Conservation (phyloP, 2,113 vertebrate species). For the Eidolon helvum region DNA sequence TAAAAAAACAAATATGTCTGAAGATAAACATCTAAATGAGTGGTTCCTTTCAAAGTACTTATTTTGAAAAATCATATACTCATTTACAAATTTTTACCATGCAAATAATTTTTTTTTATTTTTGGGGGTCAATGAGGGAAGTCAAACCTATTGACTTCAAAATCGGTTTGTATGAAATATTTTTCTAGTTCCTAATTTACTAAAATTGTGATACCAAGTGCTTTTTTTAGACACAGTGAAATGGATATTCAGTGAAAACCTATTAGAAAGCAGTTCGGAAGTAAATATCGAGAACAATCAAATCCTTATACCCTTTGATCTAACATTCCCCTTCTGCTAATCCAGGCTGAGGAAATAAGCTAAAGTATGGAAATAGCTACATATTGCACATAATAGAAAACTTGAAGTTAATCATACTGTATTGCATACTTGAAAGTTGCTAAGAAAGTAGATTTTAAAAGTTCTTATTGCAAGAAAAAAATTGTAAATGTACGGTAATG, state of each 20-base stretch:
- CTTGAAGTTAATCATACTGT: not conserved
- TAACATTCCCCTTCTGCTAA: not conserved
- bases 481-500: not conserved
- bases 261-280: slow-evolving; percentile 29
- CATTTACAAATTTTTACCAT: not conserved
- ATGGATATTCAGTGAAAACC: not conserved
- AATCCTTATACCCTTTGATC: not conserved
- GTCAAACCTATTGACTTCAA: slow-evolving; percentile 2
- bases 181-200: not conserved
- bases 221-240: not conserved
- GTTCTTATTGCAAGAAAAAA: not conserved
- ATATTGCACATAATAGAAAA: slow-evolving; percentile 12
- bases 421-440: not conserved
- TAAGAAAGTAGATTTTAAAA: not conserved
- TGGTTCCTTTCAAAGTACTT: not conserved
- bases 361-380: not conserved
- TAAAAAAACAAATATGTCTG: slow-evolving; percentile 11
- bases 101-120: not conserved
- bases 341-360: not conserved
- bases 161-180: not conserved
- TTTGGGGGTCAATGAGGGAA: not conserved
- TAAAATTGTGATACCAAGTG: slow-evolving; percentile 1
- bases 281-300: slow-evolving; percentile 8
- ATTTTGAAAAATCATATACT: slow-evolving; percentile 13
- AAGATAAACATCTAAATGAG: slow-evolving; percentile 37